Conservation (phyloP, 2,797 vertebrate genomes). For the Pangasius djambal region DNA sequence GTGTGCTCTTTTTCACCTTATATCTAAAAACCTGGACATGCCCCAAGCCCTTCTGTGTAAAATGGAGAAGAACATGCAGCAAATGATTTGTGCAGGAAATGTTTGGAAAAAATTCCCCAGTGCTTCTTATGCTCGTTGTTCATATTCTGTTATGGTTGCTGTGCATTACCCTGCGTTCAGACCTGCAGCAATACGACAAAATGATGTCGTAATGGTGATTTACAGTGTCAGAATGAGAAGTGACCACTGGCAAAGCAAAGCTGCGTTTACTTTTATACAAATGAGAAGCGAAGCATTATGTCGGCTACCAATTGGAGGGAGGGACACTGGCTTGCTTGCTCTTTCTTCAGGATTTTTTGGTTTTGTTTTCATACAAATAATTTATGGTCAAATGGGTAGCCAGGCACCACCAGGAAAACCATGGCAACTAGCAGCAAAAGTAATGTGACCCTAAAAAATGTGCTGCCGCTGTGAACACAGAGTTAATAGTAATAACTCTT, state of each 20-base stretch:
- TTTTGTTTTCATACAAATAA: not conserved
- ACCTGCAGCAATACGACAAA: not conserved
- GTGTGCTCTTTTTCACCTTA: not conserved
- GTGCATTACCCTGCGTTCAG: not conserved
- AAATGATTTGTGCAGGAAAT: not conserved
- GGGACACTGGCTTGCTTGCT: constrained; percentile 4
- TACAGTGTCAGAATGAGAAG: not conserved
- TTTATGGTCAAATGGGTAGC: not conserved
- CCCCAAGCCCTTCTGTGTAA: not conserved
- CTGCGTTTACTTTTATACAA: not conserved
- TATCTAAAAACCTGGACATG: not conserved
- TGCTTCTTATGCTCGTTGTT: not conserved
- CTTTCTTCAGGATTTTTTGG: not conserved
- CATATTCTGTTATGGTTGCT: not conserved
- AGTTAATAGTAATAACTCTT: too few relatives aligned
- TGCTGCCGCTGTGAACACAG: not conserved
- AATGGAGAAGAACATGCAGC: not conserved
- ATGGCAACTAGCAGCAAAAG: not conserved
- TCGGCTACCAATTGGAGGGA: not conserved
- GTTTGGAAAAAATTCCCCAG: not conserved
- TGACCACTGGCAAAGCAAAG: not conserved
- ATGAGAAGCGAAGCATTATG: not conserved
- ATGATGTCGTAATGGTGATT: not conserved
- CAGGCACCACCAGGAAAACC: not conserved
- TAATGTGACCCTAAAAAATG: not conserved